phyloP scores from a whole-genome alignment of 1,140 invertebrate genomes.

The Drosophila parvula region DNA sequence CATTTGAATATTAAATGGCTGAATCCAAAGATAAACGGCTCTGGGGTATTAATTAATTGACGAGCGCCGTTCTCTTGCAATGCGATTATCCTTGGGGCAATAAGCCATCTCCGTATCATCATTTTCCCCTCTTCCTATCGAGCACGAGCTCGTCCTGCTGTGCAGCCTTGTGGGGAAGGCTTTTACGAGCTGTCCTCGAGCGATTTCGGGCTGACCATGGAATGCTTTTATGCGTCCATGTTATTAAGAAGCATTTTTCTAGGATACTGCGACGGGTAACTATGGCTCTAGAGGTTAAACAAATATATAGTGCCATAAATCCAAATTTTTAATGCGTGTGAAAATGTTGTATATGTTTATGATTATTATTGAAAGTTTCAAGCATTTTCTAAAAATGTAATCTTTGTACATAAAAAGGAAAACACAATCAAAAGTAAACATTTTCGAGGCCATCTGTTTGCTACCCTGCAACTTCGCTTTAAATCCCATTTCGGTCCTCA shows the following conservation, averaged over 20 bases:
- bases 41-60: conserved; percentile 38
- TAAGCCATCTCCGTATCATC: conserved; percentile 15
- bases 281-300: background rate
- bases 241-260: conserved; percentile 3
- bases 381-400: too few relatives aligned
- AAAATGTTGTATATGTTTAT: too few relatives aligned
- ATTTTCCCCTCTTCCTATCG: background rate
- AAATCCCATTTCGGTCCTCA: conserved; percentile 26
- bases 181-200: conserved; percentile 38
- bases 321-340: too few relatives aligned
- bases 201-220: conserved; percentile 35
- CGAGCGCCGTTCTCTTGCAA: conserved; percentile 2
- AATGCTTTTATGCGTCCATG: conserved; percentile 34
- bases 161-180: conserved; percentile 26
- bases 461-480: conserved; percentile 8
- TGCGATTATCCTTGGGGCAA: conserved; percentile 20
- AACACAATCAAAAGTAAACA: background rate
- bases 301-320: too few relatives aligned
- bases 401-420: too few relatives aligned
- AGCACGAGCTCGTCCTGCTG: conserved; percentile 16
- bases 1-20: conserved; percentile 43
- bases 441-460: background rate
- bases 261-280: conserved; percentile 1
- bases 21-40: conserved; percentile 15
- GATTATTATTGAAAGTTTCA: too few relatives aligned